Base-by-base conservation (phyloP, 2,797 vertebrate species). In the Enteromius thamalakanensis region DNA sequence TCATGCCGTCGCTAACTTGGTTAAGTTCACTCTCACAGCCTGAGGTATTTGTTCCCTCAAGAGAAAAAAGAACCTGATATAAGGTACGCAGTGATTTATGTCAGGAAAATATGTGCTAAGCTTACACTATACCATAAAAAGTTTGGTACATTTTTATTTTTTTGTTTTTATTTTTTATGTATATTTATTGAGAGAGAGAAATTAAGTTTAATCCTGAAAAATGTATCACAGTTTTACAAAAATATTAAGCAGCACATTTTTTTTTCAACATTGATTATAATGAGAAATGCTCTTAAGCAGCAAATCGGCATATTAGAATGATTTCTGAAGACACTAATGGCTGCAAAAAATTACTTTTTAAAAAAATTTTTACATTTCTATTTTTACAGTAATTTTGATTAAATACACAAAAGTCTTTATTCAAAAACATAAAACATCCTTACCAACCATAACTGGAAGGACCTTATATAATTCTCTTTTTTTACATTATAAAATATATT, bases 1-100 rank as follows among this genome's bases (percentile, higher is more conserved):
- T 77, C 29, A 58, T 76, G 64, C 74, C 15, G 60, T 84, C 67
- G 69, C 60, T 49, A 58, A 80, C 55, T 67, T 84, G 64, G 69
- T 84, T 53, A 80, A 69, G 64, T 53, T 72, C 29, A 58, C 40
- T 72, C 71, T 77, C 65, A 64, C 21, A 74, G 21, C 77, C 12
- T 58, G 17, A 58, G 19, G 58, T 23, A 76, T 15, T 62, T 21
- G 62, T 67, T 79, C 12, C 12, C 60, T 23, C 47, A 53, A 79
- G 65, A 40, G 21, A 19, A 55, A 69, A 19, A 6, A 19, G 1
- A 34, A 34, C 1, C 9, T 53, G 11, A 70, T 70, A 2, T 69
- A 58, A 58, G n/a, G 26, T 29, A 32, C 29, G 9, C 62, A 8
- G 29, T 65, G 29, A 45, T 19, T 15, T 29, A 14, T 55, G 21